Evolutionary conservation across 2,888 invertebrate species (phyloP).

Genomic region (Papilio demoleus): DNA sequence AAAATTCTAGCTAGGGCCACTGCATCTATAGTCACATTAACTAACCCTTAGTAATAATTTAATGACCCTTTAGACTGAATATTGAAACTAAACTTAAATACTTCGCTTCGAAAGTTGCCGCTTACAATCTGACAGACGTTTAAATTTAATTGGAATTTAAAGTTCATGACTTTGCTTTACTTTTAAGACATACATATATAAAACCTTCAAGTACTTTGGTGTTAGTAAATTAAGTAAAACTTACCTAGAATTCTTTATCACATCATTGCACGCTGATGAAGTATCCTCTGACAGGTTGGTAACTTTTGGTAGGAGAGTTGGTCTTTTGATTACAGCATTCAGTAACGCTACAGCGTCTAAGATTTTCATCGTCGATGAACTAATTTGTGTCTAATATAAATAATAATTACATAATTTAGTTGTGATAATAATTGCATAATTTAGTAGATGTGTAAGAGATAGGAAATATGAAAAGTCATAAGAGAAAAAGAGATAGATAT

Average conservation of each 20-base stretch:
- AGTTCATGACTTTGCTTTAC: too few relatives aligned
- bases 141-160: too few relatives aligned
- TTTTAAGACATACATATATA: too few relatives aligned
- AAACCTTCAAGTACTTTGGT: too few relatives aligned
- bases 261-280: slow-evolving; percentile 51
- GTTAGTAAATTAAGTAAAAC: too few relatives aligned
- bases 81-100: too few relatives aligned
- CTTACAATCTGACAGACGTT: too few relatives aligned
- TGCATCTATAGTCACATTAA: too few relatives aligned
- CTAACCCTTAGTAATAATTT: too few relatives aligned
- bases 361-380: slow-evolving; percentile 47
- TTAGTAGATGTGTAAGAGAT: background rate
- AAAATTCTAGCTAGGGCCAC: too few relatives aligned
- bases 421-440: background rate
- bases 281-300: slow-evolving; percentile 47
- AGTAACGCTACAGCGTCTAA: slow-evolving; percentile 49
- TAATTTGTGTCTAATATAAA: slow-evolving; percentile 49
- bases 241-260: slow-evolving; percentile 57
- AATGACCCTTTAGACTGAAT: too few relatives aligned
- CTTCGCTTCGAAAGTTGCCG: too few relatives aligned
- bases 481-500: background rate
- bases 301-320: slow-evolving; percentile 50
- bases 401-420: background rate
- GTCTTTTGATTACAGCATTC: slow-evolving; percentile 47
- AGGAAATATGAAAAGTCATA: background rate